A percentile compares a stretch with the other conserved stretches of the same genome.
These are phyloP conservation scores for Luperina testacea DNA, from an alignment of 2,888 invertebrate species.

Conservation along the genomic window DNA sequence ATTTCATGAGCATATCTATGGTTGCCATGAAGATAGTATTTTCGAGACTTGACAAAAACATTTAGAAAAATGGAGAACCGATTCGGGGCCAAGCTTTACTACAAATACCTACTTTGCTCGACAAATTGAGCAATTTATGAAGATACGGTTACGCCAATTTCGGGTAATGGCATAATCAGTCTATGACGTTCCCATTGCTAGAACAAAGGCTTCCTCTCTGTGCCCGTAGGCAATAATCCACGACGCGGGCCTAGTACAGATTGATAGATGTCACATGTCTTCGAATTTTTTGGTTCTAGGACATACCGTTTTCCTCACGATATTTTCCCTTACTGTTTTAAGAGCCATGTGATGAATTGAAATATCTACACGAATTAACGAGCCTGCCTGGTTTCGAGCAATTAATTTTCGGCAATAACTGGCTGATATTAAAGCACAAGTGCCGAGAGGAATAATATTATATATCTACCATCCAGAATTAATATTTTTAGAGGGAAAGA, in stretches of 20 bases:
- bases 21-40: background rate
- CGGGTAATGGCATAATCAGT: background rate
- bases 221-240: background rate
- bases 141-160: background rate
- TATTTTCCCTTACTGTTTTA: background rate
- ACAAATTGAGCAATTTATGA: background rate
- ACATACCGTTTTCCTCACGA: background rate
- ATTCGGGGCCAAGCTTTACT: background rate
- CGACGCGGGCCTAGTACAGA: background rate
- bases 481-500: background rate
- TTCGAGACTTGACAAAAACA: background rate
- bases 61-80: background rate
- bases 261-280: background rate
- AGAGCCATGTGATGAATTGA: background rate
- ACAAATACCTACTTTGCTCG: background rate
- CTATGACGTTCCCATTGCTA: too few relatives aligned
- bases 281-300: background rate
- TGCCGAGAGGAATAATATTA: background rate
- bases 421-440: background rate
- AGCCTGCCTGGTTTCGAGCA: background rate
- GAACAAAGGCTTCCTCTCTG: background rate
- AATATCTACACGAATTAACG: background rate
- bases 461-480: too few relatives aligned
- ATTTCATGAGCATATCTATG: background rate
- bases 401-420: background rate